Evolutionary conservation across 2,888 invertebrate species (phyloP), one percentile per base, ranked within the genome.

Genomic region (Archips crataeganus): DNA sequence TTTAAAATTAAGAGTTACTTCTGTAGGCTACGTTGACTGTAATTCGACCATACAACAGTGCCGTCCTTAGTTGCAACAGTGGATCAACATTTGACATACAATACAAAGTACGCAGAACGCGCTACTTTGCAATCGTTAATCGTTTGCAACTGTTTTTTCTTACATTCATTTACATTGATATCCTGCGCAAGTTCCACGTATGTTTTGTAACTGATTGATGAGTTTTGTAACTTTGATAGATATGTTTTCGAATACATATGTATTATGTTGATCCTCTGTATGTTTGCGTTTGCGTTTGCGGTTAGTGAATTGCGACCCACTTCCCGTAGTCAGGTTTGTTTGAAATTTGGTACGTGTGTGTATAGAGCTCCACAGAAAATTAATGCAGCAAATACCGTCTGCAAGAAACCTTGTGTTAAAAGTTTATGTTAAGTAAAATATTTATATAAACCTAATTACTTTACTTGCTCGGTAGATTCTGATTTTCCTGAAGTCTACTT

Each of bases 111-210:
- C 11, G 1, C 15, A 57, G 9, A 32, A 32, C 11, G 0, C n/a
- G 54, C 9, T 54, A 23, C 4, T 6, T 32, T 57, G 57, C 57
- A 57, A 11, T 32, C n/a, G n/a, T 32, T 32, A n/a, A 51, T n/a
- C 62, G 59, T 2, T 23, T 11, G 51, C 36, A 23, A 63, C 6
- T 2, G 36, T 59, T 2, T 13, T 45, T 68, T 68, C 66, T 72
- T 73, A 42, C 57, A 54, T 49, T 51, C 23, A 32, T 60, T 47
- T 13, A 57, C 68, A 63, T 63, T 64, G 57, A 57, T 59, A 49
- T 57, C 54, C 45, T 73, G 59, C 73, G 73, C 73, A 73, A 68
- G 57, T 68, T 63, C 63, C 61, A n/a, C 39, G 57, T 62, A 45
- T 42, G 61, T 63, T 63, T 73, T 51, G 59, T 5, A 57, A 51